These are phyloP conservation scores for Bhutanitis thaidina DNA, from an alignment of 2,888 invertebrate genomes.

Conservation along the genomic window DNA sequence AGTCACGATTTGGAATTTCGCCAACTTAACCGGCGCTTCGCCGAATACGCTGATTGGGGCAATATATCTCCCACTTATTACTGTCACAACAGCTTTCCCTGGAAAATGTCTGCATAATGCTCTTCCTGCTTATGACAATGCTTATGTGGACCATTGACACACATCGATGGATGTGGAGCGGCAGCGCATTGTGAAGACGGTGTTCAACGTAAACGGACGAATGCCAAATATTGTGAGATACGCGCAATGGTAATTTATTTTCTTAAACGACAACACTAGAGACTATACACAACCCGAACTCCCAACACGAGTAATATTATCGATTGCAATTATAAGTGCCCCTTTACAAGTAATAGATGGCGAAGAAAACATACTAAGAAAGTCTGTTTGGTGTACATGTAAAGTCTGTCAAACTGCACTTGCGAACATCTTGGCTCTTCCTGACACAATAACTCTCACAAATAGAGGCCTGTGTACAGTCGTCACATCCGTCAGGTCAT, in stretches of 20 bases:
- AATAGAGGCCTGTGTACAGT: no score
- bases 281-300: no score
- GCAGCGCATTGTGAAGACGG: background rate
- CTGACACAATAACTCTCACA: no score
- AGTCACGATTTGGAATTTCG: conserved; percentile 24
- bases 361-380: no score
- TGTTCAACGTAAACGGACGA: conserved; percentile 4
- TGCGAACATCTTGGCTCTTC: no score
- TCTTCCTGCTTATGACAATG: conserved; percentile 21
- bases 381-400: no score
- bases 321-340: no score
- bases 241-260: background rate
- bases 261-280: no score
- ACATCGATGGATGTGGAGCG: conserved; percentile 9
- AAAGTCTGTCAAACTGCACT: no score
- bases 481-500: no score
- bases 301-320: no score
- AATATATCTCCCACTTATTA: conserved; percentile 26
- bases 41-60: conserved; percentile 19
- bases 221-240: background rate
- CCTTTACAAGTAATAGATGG: no score
- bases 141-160: conserved; percentile 21
- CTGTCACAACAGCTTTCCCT: conserved; percentile 33
- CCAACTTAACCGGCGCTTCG: conserved; percentile 40
- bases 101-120: conserved; percentile 27